A percentile compares a stretch with the other conserved stretches of the same genome.
These are phyloP conservation scores for Boloria euphrosyne DNA, from an alignment of 2,888 invertebrate species.

Conservation along the genomic window DNA sequence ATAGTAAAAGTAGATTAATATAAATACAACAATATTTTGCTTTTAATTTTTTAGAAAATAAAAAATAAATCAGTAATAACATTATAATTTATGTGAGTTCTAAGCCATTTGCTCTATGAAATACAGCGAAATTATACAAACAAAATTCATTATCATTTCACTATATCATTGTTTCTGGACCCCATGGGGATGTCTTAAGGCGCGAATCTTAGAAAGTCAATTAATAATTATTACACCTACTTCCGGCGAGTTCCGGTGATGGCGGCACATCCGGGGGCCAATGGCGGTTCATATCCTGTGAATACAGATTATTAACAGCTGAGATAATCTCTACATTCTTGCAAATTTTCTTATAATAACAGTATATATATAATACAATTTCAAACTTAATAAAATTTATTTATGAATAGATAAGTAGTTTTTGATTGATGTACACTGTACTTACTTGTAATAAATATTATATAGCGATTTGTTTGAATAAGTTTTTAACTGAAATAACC, in stretches of 20 bases:
- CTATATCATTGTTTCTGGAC: slow-evolving; percentile 51
- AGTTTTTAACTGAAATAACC: too few relatives aligned
- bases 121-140: slow-evolving; percentile 32
- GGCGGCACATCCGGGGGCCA: slow-evolving; percentile 61
- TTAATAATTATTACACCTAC: slow-evolving; percentile 80
- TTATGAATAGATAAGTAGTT: too few relatives aligned
- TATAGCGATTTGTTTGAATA: too few relatives aligned
- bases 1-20: too few relatives aligned
- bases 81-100: slow-evolving; percentile 15
- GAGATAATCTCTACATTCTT: slow-evolving; percentile 42
- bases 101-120: slow-evolving; percentile 30
- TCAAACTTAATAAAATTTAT: too few relatives aligned
- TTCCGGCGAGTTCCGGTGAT: slow-evolving; percentile 69
- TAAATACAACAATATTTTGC: too few relatives aligned
- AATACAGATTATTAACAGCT: slow-evolving; percentile 57
- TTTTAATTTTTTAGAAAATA: background rate
- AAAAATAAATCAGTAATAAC: background rate
- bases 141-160: slow-evolving; percentile 42
- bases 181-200: slow-evolving; percentile 65
- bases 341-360: too few relatives aligned
- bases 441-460: too few relatives aligned
- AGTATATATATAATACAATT: too few relatives aligned
- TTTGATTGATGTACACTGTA: too few relatives aligned
- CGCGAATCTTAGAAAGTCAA: slow-evolving; percentile 62
- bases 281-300: slow-evolving; percentile 55